A percentile compares a stretch with the other conserved stretches of the same genome.
Evolutionary conservation across 2,113 vertebrate genomes (phyloP).

Genomic region (Myotis yumanensis): DNA sequence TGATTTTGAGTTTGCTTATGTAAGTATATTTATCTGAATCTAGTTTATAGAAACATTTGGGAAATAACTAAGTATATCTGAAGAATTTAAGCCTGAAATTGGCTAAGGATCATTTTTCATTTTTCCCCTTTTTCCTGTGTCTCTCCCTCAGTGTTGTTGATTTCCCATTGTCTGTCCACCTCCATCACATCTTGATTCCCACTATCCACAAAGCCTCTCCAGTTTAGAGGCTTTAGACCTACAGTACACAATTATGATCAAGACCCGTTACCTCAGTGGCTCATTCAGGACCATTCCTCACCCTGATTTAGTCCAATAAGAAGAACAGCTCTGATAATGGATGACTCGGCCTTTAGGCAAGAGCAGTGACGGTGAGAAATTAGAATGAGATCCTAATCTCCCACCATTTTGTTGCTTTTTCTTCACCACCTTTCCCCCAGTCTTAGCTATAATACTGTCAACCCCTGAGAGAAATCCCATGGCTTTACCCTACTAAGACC

Average conservation of each 20-base stretch:
- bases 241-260: neutral
- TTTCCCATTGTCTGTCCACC: neutral
- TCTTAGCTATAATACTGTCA: neutral
- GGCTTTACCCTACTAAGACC: neutral
- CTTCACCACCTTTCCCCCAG: neutral
- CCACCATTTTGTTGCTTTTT: neutral
- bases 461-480: neutral
- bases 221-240: neutral
- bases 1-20: neutral
- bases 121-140: neutral
- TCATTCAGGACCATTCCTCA: fast-evolving
- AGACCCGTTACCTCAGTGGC: neutral
- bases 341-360: neutral
- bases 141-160: fast-evolving
- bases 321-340: neutral
- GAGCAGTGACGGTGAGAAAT: neutral
- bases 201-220: neutral
- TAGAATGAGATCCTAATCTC: neutral
- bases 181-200: fast-evolving
- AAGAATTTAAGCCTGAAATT: neutral
- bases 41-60: neutral
- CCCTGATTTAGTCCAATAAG: neutral
- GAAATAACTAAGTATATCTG: neutral
- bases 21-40: neutral
- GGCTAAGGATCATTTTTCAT: neutral